These are phyloP conservation scores for Neogobius melanostomus DNA, from an alignment of 2,113 vertebrate species.

Conservation along the genomic window DNA sequence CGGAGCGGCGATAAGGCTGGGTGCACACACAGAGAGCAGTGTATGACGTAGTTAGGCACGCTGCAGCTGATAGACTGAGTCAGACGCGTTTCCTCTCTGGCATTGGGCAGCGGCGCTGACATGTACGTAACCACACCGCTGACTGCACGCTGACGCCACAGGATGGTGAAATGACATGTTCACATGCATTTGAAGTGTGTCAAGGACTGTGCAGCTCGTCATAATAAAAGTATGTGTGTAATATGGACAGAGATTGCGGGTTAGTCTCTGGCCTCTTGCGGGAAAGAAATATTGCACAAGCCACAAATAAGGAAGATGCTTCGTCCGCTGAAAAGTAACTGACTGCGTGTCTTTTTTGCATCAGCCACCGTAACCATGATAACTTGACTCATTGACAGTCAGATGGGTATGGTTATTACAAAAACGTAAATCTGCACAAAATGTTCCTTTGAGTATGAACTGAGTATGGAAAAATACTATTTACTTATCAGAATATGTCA, in stretches of 20 bases:
- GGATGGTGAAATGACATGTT: constrained; percentile 29
- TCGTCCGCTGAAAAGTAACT: no score
- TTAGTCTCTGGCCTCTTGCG: not conserved
- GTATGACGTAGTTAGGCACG: constrained; percentile 53
- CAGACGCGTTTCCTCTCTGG: constrained; percentile 61
- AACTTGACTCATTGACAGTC: no score
- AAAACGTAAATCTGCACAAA: no score
- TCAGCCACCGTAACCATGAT: no score
- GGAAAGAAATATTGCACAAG: no score
- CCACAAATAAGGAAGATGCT: no score
- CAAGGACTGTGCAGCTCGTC: constrained; percentile 11
- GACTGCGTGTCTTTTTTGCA: no score
- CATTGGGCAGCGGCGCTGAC: constrained; percentile 44
- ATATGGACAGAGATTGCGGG: constrained; percentile 24
- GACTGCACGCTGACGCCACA: constrained; percentile 41
- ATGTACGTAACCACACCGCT: constrained; percentile 38
- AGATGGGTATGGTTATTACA: no score
- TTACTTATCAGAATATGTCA: not conserved
- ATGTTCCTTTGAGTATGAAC: no score
- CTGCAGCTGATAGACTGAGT: constrained; percentile 65
- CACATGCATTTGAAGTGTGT: constrained; percentile 5
- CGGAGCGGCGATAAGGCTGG: constrained; percentile 50
- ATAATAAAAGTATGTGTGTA: not conserved
- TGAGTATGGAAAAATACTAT: no score
- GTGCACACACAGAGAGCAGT: constrained; percentile 45